phyloP scores from a whole-genome alignment of 2,797 vertebrate species.

The Rhabdomys pumilio region DNA sequence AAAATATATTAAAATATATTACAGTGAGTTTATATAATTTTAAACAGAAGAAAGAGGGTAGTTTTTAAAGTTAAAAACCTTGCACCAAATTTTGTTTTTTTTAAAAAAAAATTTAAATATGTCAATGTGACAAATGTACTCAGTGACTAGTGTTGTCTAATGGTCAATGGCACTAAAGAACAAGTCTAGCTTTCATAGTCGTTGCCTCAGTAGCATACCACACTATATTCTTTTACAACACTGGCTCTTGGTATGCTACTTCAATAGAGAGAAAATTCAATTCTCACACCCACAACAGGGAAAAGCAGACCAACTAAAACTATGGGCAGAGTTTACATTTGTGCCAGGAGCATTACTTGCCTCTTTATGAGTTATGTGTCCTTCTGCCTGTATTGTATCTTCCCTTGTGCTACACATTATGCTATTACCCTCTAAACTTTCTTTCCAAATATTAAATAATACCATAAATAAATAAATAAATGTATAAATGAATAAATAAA shows the following conservation, averaged over 20 bases:
- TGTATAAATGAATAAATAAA: too few species aligned
- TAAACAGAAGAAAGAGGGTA: not conserved
- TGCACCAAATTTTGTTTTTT: too few species aligned
- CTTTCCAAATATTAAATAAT: not conserved
- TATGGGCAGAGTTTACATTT: too few species aligned
- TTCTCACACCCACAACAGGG: too few species aligned
- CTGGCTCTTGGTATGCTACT: not conserved
- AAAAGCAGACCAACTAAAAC: not conserved
- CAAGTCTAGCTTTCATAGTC: not conserved
- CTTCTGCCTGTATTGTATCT: too few species aligned
- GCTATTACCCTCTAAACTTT: not conserved
- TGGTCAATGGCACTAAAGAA: not conserved
- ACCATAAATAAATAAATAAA: too few species aligned
- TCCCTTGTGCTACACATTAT: too few species aligned
- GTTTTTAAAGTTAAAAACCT: not conserved
- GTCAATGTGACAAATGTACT: not conserved
- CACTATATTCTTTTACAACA: too few species aligned
- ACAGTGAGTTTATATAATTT: not conserved
- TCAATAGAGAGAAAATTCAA: too few species aligned
- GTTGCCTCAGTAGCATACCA: not conserved
- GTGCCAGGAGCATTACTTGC: accelerated
- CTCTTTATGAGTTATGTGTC: not conserved
- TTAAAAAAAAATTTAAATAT: not conserved
- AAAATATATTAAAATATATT: not conserved
- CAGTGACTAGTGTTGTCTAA: not conserved